A percentile compares a stretch with the other conserved stretches of the same genome.
phyloP scores from a whole-genome alignment of 2,797 vertebrate species.

The Typhlichthys subterraneus region DNA sequence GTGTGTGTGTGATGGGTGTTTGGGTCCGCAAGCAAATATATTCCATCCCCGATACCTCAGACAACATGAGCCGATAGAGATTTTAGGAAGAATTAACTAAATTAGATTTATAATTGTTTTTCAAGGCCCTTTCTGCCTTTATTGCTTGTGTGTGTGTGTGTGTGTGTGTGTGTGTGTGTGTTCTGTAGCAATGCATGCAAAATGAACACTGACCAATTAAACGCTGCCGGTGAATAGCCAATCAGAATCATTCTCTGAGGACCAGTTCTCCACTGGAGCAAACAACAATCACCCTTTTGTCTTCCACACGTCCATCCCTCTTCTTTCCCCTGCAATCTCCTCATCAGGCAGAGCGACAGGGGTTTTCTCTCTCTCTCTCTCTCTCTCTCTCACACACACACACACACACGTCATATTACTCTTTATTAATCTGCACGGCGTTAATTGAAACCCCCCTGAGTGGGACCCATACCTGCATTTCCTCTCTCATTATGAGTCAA shows the following conservation, averaged over 20 bases:
- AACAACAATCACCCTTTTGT: constrained; percentile 17
- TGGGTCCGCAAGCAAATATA: not conserved
- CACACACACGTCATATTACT: constrained; percentile 71
- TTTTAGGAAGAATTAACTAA: not conserved
- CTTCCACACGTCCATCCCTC: constrained; percentile 28
- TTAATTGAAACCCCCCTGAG: constrained; percentile 85
- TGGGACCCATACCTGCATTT: constrained; percentile 75
- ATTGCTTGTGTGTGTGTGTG: constrained; percentile 3
- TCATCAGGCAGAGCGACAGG: constrained; percentile 64
- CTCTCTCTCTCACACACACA: constrained; percentile 24
- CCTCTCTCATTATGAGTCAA: constrained; percentile 83
- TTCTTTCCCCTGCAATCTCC: constrained; percentile 39
- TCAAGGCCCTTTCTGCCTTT: not conserved
- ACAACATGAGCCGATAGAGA: not conserved
- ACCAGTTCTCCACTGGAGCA: constrained; percentile 1
- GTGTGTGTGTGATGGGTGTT: not conserved
- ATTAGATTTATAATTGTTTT: not conserved
- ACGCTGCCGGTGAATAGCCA: constrained; percentile 51
- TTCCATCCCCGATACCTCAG: not conserved
- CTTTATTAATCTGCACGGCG: constrained; percentile 85
- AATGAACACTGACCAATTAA: constrained; percentile 59
- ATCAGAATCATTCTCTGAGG: constrained; percentile 42
- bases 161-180: constrained; percentile 11
- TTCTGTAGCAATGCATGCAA: too few species aligned
- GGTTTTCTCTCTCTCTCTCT: constrained; percentile 37